These are phyloP conservation scores for Aplocera efformata DNA, from an alignment of 2,888 invertebrate genomes.

Conservation along the genomic window DNA sequence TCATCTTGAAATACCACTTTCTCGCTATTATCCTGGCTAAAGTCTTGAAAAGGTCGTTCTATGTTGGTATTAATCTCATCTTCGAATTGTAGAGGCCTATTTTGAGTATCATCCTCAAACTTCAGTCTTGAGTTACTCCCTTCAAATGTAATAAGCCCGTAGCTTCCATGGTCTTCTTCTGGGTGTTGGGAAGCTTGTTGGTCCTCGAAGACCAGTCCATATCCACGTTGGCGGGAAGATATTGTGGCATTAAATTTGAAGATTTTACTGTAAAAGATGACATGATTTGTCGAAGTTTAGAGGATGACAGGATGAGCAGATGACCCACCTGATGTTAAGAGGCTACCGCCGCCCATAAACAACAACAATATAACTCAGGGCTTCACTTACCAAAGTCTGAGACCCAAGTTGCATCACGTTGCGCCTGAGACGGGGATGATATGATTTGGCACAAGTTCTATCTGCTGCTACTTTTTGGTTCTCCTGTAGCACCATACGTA, in stretches of 20 bases:
- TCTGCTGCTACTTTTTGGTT: too few relatives aligned
- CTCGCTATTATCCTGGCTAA: slow-evolving; percentile 4
- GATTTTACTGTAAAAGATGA: slow-evolving; percentile 35
- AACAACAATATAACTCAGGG: too few relatives aligned
- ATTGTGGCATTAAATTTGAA: slow-evolving; percentile 26
- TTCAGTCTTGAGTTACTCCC: slow-evolving; percentile 14
- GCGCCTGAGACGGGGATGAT: too few relatives aligned
- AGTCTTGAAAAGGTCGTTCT: background rate
- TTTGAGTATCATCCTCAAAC: slow-evolving; percentile 22
- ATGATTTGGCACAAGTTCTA: too few relatives aligned
- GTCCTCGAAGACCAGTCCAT: slow-evolving; percentile 30
- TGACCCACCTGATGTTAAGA: too few relatives aligned
- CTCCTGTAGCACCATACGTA: too few relatives aligned
- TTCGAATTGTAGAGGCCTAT: slow-evolving; percentile 7
- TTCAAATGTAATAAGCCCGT: slow-evolving; percentile 24
- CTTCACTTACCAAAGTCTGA: too few relatives aligned
- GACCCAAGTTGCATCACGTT: too few relatives aligned
- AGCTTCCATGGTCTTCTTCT: slow-evolving; percentile 12
- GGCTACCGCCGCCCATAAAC: too few relatives aligned
- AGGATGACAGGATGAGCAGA: too few relatives aligned
- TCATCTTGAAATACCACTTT: slow-evolving; percentile 29
- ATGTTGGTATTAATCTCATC: background rate
- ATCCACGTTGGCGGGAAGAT: slow-evolving; percentile 25
- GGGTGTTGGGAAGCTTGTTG: slow-evolving; percentile 11
- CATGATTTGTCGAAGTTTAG: too few relatives aligned